Conservation (phyloP, 2,113 vertebrate genomes). For the Prietella phreatophila region DNA sequence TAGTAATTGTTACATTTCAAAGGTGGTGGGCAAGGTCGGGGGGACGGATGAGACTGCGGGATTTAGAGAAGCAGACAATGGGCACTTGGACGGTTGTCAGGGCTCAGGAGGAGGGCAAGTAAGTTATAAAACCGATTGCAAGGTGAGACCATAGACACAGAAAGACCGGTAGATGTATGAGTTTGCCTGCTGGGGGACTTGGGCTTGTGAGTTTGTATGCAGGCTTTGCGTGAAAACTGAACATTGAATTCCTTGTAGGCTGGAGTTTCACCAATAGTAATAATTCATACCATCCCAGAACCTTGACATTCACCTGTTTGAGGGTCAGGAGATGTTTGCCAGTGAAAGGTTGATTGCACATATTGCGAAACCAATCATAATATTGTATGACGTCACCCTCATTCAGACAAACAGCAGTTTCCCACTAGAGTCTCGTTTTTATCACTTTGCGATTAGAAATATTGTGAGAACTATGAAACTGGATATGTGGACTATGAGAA, state of each 20-base stretch:
- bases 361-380: not conserved
- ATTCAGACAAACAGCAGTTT: not conserved
- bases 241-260: not conserved
- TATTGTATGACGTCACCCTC: not conserved
- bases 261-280: not conserved
- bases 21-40: not conserved
- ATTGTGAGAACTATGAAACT: not conserved
- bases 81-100: not conserved
- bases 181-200: not conserved
- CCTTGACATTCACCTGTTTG: not conserved
- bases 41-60: not conserved
- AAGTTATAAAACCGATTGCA: not conserved
- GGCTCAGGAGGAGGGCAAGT: not conserved
- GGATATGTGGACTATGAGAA: not conserved
- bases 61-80: constrained; percentile 1
- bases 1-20: not conserved
- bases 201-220: not conserved
- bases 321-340: not conserved
- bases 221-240: not conserved
- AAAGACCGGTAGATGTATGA: constrained; percentile 1
- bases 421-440: not conserved
- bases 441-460: not conserved
- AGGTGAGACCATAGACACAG: not conserved
- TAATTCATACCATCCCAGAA: not conserved
- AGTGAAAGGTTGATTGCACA: not conserved